Conservation (phyloP, 1,140 invertebrate species). For the Pteromalus puparum region DNA sequence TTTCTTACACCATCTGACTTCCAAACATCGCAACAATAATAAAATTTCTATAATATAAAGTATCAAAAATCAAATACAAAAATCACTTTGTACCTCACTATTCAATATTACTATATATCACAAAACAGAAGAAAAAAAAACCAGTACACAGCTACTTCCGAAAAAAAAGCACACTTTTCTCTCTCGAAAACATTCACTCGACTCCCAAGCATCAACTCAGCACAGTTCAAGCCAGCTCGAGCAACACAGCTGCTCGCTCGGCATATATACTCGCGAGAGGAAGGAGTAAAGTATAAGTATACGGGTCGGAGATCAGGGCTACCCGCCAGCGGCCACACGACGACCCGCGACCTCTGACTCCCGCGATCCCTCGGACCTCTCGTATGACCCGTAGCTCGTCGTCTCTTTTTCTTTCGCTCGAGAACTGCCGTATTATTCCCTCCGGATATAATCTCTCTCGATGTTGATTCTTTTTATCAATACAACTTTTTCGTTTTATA, state of each 20-base stretch:
- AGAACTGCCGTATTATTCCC: background rate
- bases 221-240: too few species aligned
- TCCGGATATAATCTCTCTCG: too few species aligned
- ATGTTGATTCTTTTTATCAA: too few species aligned
- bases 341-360: constrained; percentile 69
- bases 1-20: too few species aligned
- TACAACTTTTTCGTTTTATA: too few species aligned
- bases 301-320: constrained; percentile 72
- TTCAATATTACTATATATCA: too few species aligned
- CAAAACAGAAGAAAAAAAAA: too few species aligned
- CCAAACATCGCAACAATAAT: too few species aligned
- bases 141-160: too few species aligned
- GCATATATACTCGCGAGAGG: constrained; percentile 52
- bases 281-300: constrained; percentile 53
- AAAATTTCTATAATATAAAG: too few species aligned
- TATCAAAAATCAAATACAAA: too few species aligned
- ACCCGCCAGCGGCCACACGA: constrained; percentile 59
- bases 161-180: background rate
- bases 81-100: too few species aligned
- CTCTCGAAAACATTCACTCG: background rate
- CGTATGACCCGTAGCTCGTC: background rate
- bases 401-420: constrained; percentile 8
- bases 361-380: constrained; percentile 55
- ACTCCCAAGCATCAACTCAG: background rate
- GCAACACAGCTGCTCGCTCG: background rate